Conservation (phyloP, 2,888 invertebrate species). For the Lasioglossum figueresi region DNA sequence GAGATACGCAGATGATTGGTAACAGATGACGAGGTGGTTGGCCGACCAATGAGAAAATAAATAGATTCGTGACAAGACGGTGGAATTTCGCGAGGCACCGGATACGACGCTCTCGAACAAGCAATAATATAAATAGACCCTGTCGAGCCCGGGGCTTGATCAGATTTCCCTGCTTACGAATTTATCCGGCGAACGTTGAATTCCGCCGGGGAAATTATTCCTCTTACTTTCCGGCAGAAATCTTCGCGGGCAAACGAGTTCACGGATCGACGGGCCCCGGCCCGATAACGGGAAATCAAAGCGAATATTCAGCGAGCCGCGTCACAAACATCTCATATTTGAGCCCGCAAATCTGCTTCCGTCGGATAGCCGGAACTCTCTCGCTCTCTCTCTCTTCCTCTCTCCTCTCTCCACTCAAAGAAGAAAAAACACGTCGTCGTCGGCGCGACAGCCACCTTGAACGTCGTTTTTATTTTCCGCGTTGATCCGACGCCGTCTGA, state of each 20-base stretch:
- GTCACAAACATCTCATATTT: conserved; percentile 69
- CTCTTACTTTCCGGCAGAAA: conserved; percentile 41
- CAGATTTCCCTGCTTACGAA: conserved; percentile 38
- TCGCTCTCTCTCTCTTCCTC: not conserved
- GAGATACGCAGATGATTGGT: not conserved
- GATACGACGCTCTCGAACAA: conserved; percentile 1
- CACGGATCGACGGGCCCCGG: conserved; percentile 55
- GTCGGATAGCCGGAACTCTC: conserved; percentile 11
- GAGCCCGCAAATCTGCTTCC: conserved; percentile 63
- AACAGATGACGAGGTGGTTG: not conserved
- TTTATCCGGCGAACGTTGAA: conserved; percentile 45
- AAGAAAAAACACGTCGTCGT: conserved; percentile 46
- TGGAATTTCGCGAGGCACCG: not conserved
- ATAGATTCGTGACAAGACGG: not conserved
- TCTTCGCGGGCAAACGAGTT: conserved; percentile 61
- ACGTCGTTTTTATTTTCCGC: not conserved
- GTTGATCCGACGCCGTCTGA: not conserved
- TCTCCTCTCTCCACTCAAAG: conserved; percentile 6
- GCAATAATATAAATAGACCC: conserved; percentile 36
- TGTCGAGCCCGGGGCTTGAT: conserved; percentile 16
- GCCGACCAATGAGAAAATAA: not conserved
- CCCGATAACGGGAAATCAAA: conserved; percentile 73
- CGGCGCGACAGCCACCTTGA: conserved; percentile 26
- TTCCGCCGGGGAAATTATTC: conserved; percentile 44
- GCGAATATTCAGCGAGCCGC: conserved; percentile 65